phyloP scores from a whole-genome alignment of 1,140 invertebrate species.

The Calliopsis andreniformis region DNA sequence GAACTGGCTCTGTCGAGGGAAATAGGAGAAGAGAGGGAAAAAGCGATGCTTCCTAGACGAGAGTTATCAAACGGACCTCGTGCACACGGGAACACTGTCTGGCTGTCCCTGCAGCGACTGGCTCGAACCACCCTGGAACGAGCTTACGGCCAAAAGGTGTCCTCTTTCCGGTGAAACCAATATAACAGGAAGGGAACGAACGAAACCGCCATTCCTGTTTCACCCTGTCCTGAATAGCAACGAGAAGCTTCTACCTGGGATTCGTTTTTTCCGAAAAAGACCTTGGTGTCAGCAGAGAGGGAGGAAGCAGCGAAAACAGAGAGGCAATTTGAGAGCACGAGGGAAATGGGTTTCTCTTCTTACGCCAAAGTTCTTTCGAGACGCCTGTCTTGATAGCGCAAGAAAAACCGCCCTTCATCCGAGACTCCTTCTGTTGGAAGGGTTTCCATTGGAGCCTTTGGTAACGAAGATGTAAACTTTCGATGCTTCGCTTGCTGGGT shows the following conservation, averaged over 20 bases:
- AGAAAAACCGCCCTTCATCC: conserved; percentile 15
- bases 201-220: conserved; percentile 17
- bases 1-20: conserved; percentile 1
- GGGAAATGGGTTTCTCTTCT: conserved; percentile 7
- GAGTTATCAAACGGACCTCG: conserved; percentile 33
- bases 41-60: neutral
- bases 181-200: conserved; percentile 9
- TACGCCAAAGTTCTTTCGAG: neutral
- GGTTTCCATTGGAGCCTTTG: neutral
- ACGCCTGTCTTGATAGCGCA: neutral
- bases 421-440: neutral
- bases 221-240: conserved; percentile 2
- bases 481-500: neutral
- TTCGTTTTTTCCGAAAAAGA: conserved; percentile 1
- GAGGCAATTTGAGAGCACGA: conserved; percentile 11
- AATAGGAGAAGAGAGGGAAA: neutral
- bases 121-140: neutral
- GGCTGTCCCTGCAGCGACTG: neutral
- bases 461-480: conserved; percentile 18
- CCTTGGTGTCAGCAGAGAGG: neutral
- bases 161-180: neutral
- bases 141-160: neutral
- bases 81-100: neutral
- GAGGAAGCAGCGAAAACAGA: neutral
- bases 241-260: conserved; percentile 1